Evolutionary conservation across 2,888 invertebrate genomes (phyloP).

Genomic region (Ischnura elegans): DNA sequence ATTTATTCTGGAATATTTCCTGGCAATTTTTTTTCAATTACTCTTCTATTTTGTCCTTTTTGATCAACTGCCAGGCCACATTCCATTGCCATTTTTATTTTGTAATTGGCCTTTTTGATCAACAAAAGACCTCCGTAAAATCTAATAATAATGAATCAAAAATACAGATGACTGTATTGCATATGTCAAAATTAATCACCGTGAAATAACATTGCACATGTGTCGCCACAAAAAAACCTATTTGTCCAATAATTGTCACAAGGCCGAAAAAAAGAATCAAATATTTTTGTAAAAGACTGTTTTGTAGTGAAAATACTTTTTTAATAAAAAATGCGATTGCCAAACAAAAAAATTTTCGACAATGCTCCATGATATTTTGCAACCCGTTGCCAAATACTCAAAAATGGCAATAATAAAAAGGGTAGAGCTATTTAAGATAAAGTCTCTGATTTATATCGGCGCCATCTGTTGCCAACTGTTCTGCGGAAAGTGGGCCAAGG

Average conservation of each 20-base stretch:
- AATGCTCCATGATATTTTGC: background rate
- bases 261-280: background rate
- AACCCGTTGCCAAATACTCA: background rate
- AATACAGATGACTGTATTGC: background rate
- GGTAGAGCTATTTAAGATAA: background rate
- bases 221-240: background rate
- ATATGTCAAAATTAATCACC: background rate
- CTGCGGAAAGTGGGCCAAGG: background rate
- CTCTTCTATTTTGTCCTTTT: too few species aligned
- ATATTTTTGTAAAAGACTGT: slow-evolving; percentile 38
- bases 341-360: background rate
- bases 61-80: background rate
- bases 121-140: background rate
- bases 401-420: slow-evolving; percentile 2
- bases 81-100: background rate
- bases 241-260: background rate
- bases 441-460: background rate
- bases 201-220: background rate
- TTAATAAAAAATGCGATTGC: slow-evolving; percentile 29
- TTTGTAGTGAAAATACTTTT: slow-evolving; percentile 31
- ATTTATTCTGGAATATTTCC: background rate
- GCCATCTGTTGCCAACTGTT: background rate
- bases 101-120: background rate
- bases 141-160: too few species aligned
- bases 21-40: too few species aligned